phyloP scores from a whole-genome alignment of 1,140 invertebrate genomes.

The Andrena cerasifolii region DNA sequence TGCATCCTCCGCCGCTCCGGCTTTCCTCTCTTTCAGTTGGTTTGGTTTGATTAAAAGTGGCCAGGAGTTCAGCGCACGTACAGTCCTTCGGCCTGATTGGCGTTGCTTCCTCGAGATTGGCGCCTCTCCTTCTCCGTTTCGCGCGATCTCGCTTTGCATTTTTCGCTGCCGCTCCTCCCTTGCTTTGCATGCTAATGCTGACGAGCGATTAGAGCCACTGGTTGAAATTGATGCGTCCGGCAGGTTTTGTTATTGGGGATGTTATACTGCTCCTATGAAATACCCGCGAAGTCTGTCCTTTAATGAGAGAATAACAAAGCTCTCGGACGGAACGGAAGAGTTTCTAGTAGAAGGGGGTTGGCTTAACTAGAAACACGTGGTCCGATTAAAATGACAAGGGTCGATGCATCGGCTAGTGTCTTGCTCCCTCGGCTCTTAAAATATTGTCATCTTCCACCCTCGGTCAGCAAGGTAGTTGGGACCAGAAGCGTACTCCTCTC shows the following conservation, averaged over 20 bases:
- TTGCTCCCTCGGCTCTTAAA: no score
- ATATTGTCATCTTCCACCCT: neutral
- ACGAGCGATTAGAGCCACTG: neutral
- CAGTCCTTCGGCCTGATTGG: neutral
- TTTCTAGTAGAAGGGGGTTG: no score
- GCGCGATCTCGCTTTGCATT: neutral
- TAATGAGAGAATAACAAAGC: no score
- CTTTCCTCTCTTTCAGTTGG: neutral
- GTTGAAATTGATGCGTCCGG: neutral
- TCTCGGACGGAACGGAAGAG: no score
- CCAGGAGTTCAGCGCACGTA: neutral
- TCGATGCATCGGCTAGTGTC: no score
- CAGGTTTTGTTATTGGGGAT: neutral
- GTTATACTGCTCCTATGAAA: neutral
- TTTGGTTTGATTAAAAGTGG: conserved; percentile 12
- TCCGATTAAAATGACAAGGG: no score
- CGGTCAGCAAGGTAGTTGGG: neutral
- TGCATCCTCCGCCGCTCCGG: neutral
- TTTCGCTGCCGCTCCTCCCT: neutral
- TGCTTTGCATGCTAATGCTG: neutral
- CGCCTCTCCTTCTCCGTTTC: neutral
- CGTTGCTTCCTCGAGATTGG: neutral
- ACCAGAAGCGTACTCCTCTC: neutral
- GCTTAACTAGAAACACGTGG: no score
- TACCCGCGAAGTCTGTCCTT: neutral